Conservation (phyloP, 2,888 invertebrate genomes). For the Leucoptera coffeella region DNA sequence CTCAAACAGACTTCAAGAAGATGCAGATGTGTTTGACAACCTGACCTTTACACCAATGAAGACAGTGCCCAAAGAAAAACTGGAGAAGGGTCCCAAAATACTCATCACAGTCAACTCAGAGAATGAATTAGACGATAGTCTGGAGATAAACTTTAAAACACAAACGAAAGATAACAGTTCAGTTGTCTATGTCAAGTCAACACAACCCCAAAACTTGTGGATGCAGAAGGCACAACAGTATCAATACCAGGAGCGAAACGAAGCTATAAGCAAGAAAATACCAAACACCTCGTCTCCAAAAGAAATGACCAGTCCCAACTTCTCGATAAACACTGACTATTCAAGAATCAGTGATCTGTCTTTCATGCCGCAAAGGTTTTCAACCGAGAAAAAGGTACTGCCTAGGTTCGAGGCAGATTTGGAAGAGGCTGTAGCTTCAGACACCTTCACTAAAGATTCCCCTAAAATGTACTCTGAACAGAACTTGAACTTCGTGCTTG, state of each 20-base stretch:
- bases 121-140: constrained; percentile 30
- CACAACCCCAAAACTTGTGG: constrained; percentile 9
- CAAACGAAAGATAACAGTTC: constrained; percentile 35
- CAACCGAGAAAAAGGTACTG: constrained; percentile 34
- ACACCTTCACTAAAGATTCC: constrained; percentile 49
- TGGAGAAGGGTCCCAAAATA: constrained; percentile 29
- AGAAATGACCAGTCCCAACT: constrained; percentile 36
- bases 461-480: constrained; percentile 14
- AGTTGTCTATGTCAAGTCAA: constrained; percentile 21
- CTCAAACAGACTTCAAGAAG: constrained; percentile 17
- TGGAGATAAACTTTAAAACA: constrained; percentile 18
- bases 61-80: constrained; percentile 16
- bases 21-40: constrained; percentile 30
- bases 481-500: constrained; percentile 9
- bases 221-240: background rate
- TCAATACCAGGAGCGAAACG: constrained; percentile 16
- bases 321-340: constrained; percentile 40
- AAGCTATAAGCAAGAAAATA: constrained; percentile 22
- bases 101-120: constrained; percentile 29
- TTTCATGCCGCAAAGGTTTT: constrained; percentile 34
- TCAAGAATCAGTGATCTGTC: constrained; percentile 41
- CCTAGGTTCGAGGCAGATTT: constrained; percentile 25
- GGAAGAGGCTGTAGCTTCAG: constrained; percentile 34
- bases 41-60: constrained; percentile 37
- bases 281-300: constrained; percentile 43